Percentiles rank a stretch among this genome's conserved stretches.
Evolutionary conservation across 2,113 vertebrate species (phyloP).

Genomic region (Cyphomyrus discorhynchus): DNA sequence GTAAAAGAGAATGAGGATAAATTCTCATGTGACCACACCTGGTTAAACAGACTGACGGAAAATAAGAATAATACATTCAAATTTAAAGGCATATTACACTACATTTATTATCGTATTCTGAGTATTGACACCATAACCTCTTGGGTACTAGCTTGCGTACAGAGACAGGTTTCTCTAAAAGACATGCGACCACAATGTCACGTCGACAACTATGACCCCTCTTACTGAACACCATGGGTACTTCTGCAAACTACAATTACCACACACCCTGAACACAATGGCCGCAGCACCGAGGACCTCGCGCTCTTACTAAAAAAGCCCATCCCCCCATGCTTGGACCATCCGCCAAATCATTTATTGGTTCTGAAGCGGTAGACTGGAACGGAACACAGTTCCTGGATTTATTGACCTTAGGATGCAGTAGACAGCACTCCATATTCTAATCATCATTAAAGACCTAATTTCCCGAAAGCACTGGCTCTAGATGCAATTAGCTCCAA

Average conservation of each 20-base stretch:
- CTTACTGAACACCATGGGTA: not conserved
- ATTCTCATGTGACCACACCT: not conserved
- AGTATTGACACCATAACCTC: not conserved
- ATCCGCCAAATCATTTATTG: not conserved
- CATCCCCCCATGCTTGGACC: not conserved
- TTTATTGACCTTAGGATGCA: not conserved
- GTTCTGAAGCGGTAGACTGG: not conserved
- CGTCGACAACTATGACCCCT: not conserved
- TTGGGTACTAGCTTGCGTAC: not conserved
- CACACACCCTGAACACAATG: not conserved
- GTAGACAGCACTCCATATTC: not conserved
- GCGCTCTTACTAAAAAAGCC: not conserved
- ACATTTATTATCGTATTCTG: not conserved
- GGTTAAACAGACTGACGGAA: not conserved
- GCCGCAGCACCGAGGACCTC: not conserved
- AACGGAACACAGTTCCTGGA: not conserved
- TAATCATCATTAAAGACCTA: constrained; percentile 11
- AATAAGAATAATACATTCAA: not conserved
- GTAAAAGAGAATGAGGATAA: not conserved
- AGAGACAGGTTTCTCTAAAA: not conserved
- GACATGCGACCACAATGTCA: constrained; percentile 2
- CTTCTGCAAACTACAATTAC: not conserved
- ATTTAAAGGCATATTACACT: not conserved
- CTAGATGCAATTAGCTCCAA: constrained; percentile 24
- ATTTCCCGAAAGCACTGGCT: constrained; percentile 14